Evolutionary conservation across 2,888 invertebrate genomes (phyloP).

Genomic region (Cephus nigrinus): DNA sequence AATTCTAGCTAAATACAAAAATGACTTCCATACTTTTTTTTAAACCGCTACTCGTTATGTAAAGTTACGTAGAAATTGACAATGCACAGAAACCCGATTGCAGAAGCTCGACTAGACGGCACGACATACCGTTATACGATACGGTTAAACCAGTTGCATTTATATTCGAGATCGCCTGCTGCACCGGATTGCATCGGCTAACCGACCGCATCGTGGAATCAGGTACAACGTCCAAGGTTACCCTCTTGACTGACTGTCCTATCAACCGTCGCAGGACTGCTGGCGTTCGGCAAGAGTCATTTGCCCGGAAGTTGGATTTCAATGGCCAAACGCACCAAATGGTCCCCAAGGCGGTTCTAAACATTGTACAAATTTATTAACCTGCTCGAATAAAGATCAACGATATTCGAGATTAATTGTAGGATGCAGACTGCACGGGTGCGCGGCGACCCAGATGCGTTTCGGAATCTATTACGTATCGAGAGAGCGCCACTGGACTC

Average conservation of each 20-base stretch:
- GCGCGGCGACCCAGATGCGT: not conserved
- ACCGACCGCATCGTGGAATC: conserved; percentile 10
- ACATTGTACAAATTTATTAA: not conserved
- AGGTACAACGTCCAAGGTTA: conserved; percentile 20
- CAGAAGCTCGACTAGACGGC: not conserved
- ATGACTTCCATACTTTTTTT: not conserved
- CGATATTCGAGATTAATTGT: not conserved
- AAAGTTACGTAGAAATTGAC: not conserved
- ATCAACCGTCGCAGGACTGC: not conserved
- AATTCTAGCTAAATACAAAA: not conserved
- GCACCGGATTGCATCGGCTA: not conserved
- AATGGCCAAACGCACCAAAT: not conserved
- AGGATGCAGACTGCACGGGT: not conserved
- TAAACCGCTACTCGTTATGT: not conserved
- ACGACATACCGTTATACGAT: not conserved
- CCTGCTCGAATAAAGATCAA: not conserved
- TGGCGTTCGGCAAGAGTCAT: not conserved
- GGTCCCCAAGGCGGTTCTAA: not conserved
- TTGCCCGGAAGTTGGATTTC: not conserved
- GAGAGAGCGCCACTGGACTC: too few species aligned
- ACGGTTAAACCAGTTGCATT: conserved; percentile 1
- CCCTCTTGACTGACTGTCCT: not conserved
- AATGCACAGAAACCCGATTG: not conserved
- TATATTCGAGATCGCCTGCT: conserved; percentile 3
- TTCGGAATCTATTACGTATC: too few species aligned